Evolutionary conservation across 2,888 invertebrate species (phyloP).

Genomic region (Taenaris catops): DNA sequence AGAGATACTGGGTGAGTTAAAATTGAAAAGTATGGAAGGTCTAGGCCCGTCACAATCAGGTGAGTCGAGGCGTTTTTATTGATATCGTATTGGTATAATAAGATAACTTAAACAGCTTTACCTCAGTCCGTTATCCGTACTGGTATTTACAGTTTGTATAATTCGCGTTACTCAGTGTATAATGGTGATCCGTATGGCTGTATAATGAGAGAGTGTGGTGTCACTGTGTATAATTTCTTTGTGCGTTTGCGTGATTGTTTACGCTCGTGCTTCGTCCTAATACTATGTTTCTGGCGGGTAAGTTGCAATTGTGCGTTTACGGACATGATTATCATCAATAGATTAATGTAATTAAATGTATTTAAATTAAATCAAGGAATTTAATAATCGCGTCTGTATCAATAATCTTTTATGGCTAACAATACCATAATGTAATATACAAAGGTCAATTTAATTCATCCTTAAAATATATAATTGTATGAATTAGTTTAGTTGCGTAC

Average conservation of each 20-base stretch:
- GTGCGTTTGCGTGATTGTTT: constrained; percentile 38
- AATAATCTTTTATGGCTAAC: too few relatives aligned
- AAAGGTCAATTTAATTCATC: too few relatives aligned
- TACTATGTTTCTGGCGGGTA: constrained; percentile 47
- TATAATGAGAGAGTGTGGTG: constrained; percentile 45
- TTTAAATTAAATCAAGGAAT: too few relatives aligned
- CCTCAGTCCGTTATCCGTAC: constrained; percentile 46
- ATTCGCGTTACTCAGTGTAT: constrained; percentile 17
- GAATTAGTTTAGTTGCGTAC: too few relatives aligned
- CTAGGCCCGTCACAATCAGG: constrained; percentile 29
- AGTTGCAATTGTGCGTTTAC: too few relatives aligned
- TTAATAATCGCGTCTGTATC: too few relatives aligned
- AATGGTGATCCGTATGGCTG: constrained; percentile 8
- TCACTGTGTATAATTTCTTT: constrained; percentile 35
- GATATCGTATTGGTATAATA: constrained; percentile 56
- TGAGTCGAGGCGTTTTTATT: constrained; percentile 38
- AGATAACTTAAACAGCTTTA: constrained; percentile 44
- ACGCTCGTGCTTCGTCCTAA: constrained; percentile 30
- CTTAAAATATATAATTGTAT: too few relatives aligned
- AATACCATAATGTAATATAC: too few relatives aligned
- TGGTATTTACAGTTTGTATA: constrained; percentile 37
- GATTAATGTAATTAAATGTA: too few relatives aligned
- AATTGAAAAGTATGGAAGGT: constrained; percentile 24
- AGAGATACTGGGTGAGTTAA: not conserved
- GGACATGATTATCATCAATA: too few relatives aligned